These are phyloP conservation scores for Natrix natrix DNA, from an alignment of 2,797 vertebrate genomes.

Conservation along the genomic window DNA sequence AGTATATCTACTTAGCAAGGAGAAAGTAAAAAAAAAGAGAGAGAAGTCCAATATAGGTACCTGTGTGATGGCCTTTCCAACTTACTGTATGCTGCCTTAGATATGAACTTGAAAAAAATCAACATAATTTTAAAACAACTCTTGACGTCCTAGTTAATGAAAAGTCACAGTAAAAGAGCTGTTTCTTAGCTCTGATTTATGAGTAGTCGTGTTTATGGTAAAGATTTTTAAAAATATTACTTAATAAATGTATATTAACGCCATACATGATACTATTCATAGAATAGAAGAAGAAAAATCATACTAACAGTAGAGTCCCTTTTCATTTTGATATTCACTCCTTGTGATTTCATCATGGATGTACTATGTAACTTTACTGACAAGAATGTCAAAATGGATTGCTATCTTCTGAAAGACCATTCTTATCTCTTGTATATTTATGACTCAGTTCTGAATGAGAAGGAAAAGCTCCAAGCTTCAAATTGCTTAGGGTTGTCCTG, in stretches of 20 bases:
- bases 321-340: neutral
- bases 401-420: neutral
- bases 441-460: constrained; percentile 9
- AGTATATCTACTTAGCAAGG: neutral
- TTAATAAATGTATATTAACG: neutral
- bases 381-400: neutral
- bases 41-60: neutral
- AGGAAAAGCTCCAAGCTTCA: neutral
- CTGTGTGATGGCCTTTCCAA: neutral
- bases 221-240: neutral
- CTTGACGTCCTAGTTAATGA: neutral
- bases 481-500: neutral
- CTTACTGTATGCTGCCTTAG: too few species aligned
- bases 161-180: neutral
- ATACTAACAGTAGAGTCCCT: neutral
- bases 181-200: neutral
- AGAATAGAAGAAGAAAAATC: neutral
- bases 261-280: neutral
- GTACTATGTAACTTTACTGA: neutral
- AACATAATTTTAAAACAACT: neutral
- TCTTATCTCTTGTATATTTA: neutral
- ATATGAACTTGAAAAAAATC: too few species aligned
- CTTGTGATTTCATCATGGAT: neutral
- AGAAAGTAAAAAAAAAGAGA: neutral
- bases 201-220: neutral